Evolutionary conservation across 2,888 invertebrate species (phyloP), one percentile per base, ranked within the genome.

Genomic region (Clistopyga incitator): DNA sequence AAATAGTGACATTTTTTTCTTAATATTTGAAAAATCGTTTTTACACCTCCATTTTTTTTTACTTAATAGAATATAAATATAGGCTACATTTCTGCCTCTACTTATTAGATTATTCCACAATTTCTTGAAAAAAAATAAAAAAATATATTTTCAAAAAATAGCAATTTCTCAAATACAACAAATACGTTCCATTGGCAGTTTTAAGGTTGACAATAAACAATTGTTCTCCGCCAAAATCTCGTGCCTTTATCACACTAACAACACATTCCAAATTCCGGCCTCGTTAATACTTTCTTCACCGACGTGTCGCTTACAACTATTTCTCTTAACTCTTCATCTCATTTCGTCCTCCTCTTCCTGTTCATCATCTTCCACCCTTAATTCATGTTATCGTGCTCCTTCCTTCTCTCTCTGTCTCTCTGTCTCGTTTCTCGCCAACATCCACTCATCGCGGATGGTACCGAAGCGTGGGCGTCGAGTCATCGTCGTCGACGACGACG

Each of bases 361-460:
- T 52, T 52, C 34, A 52, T 61, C 50, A 11, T 61, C 47, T 61
- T 61, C 74, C 25, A 3, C 18, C 61, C 61, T 61, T 34, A 74
- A 74, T 74, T 74, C 64, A 13, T 29, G 47, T 76, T 61, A 52
- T 80, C 52, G 10, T 45, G 29, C 29, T 29, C 64, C 61, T 47
- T 13, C 45, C n/a, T 59, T 38, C 61, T 3, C 74, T 20, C 25
- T 29, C 56, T 80, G 68, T 52, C 25, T 64, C 52, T 42, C 13
- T 15, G 20, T 50, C 64, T 64, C 64, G n/a, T 45, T 59, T 56
- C 50, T 6, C 76, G 18, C 18, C 59, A 45, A 59, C 59, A 59
- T 72, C 59, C 59, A 59, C 72, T 72, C 56, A 59, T 72, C 47
- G 72, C 72, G 34, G 59, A 61, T 59, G 72, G 72, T 59, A 59